phyloP scores from a whole-genome alignment of 2,797 vertebrate genomes.

The Xyrichtys novacula region DNA sequence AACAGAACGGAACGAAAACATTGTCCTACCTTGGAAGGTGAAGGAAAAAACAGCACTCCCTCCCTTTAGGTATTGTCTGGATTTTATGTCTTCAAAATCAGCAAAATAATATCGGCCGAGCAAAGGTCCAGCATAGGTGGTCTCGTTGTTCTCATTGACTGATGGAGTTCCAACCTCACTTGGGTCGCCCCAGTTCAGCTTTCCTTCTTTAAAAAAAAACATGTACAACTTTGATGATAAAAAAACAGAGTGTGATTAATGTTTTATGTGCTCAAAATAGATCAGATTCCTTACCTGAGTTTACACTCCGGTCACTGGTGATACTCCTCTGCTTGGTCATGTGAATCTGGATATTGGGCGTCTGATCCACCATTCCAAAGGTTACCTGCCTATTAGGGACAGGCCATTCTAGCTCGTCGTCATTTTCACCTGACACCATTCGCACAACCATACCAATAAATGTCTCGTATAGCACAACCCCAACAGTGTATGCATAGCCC shows the following conservation, averaged over 20 bases:
- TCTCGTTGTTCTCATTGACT: constrained; percentile 33
- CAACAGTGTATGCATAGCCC: constrained; percentile 87
- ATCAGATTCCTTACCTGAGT: rapidly evolving
- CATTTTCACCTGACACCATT: constrained; percentile 86
- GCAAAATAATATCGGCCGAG: rapidly evolving
- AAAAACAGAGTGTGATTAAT: neutral
- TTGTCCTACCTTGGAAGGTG: constrained; percentile 52
- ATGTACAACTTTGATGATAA: neutral
- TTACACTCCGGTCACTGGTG: constrained; percentile 2
- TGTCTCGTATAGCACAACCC: rapidly evolving
- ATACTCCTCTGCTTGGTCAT: constrained; percentile 58
- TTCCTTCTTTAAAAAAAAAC: constrained; percentile 27
- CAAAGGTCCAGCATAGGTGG: neutral
- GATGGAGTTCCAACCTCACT: neutral
- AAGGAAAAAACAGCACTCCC: constrained; percentile 37
- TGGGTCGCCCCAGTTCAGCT: constrained; percentile 26
- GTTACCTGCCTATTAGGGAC: constrained; percentile 86
- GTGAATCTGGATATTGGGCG: constrained; percentile 76
- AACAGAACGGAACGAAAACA: too few species aligned
- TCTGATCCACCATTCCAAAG: constrained; percentile 87
- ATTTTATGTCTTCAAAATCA: neutral
- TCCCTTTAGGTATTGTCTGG: constrained; percentile 55
- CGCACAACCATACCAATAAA: constrained; percentile 75
- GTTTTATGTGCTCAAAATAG: neutral
- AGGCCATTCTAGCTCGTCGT: constrained; percentile 87